Base-by-base conservation (phyloP, 2,888 invertebrate genomes). In the Chesias legatella region DNA sequence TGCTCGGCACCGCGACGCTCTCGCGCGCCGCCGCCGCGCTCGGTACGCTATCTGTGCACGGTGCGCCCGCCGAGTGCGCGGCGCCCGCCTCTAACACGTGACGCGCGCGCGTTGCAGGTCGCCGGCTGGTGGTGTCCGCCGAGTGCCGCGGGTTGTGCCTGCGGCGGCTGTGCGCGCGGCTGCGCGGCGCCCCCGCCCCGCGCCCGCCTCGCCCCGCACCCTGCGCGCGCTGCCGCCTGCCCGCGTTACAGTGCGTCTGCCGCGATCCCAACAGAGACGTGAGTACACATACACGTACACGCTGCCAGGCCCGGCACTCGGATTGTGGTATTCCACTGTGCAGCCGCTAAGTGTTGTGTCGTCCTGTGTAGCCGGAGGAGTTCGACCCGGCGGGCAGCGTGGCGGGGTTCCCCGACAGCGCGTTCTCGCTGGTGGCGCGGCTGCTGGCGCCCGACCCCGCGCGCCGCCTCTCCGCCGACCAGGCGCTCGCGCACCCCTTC, bases 371-470 rank as follows among this genome's bases (percentile, higher is more conserved):
- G 79, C 62, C 66, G 47, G 59, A 53, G 25, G 41, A 32, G 35
- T 58, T 62, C 48, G 28, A 5, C 30, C 55, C 24, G 32, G 23
- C 10, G 51, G 36, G 6, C 29, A 20, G 28, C 23, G 66, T 73
- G 53, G 75, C 71, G 36, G 86, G 81, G 8, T 94, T 92, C 78
- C 94, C 95, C 10, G 89, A 90, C 59, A 84, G 90, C 48, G 95
- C 95, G 1, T 96, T 93, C 79, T 90, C 94, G 65, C 88, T 97
- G 52, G 88, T 95, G 40, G 80, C 84, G 52, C 90, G 89, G 34
- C 88, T 97, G 57, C 82, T 97, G 57, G 94, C 94, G 71, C 89
- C 95, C n/a, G 92, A 95, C 88, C 94, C 95, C n/a, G 84, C 89
- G 60, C 89, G 90, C 21, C 90, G 96, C 58, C 90, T 93, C 48